These are phyloP conservation scores for Drosophila pachea DNA, from an alignment of 1,140 invertebrate genomes.

Conservation along the genomic window DNA sequence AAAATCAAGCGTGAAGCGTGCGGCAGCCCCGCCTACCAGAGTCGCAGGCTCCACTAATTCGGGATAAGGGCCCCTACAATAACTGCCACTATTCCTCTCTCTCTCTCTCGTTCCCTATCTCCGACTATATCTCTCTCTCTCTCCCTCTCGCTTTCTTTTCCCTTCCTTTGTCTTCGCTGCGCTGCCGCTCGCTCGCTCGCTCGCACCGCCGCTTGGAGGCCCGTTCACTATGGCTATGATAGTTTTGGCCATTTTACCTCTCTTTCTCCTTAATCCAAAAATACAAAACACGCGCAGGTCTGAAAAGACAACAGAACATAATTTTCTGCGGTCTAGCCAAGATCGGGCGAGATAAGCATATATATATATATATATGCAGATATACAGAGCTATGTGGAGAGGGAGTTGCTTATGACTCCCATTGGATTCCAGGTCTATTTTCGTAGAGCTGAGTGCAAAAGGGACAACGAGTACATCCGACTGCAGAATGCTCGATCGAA, in stretches of 20 bases:
- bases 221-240: constrained; percentile 35
- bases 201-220: too few species aligned
- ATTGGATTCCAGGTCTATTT: constrained; percentile 18
- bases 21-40: constrained; percentile 21
- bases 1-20: constrained; percentile 74
- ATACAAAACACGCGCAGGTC: constrained; percentile 19
- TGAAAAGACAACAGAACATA: constrained; percentile 52
- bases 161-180: too few species aligned
- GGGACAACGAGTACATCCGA: too few species aligned
- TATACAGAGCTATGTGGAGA: neutral
- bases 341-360: constrained; percentile 18
- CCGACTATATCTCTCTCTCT: neutral
- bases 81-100: too few species aligned
- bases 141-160: neutral
- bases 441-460: neutral
- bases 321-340: constrained; percentile 40
- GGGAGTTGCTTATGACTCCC: constrained; percentile 1
- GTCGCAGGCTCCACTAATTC: constrained; percentile 1
- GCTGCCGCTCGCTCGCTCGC: too few species aligned
- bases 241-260: constrained; percentile 2
- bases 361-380: constrained; percentile 1
- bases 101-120: neutral
- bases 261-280: constrained; percentile 31
- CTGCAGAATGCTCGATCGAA: too few species aligned
- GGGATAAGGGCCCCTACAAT: constrained; percentile 6